A percentile compares a stretch with the other conserved stretches of the same genome.
These are phyloP conservation scores for Kuschelorhynchus macadamiae DNA, from an alignment of 2,888 invertebrate species.

Conservation along the genomic window DNA sequence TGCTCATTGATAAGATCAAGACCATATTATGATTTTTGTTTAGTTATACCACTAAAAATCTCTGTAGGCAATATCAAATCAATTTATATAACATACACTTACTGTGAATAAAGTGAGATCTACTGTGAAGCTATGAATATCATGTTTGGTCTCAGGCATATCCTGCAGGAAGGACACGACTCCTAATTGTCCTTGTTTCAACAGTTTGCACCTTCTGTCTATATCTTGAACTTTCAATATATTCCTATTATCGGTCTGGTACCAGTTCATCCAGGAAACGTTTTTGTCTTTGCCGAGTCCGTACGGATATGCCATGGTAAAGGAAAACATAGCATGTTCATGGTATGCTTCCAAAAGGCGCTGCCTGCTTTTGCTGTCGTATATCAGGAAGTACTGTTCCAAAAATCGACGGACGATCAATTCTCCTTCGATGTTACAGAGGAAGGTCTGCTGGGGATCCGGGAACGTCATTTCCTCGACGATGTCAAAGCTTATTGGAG, in stretches of 20 bases:
- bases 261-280: slow-evolving; percentile 53
- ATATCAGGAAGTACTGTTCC: slow-evolving; percentile 88
- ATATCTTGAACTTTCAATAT: slow-evolving; percentile 74
- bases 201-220: slow-evolving; percentile 75
- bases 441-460: slow-evolving; percentile 79
- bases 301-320: slow-evolving; percentile 74
- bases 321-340: slow-evolving; percentile 85
- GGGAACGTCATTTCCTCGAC: slow-evolving; percentile 79
- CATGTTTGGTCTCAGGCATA: slow-evolving; percentile 89
- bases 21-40: no score
- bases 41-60: no score
- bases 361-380: slow-evolving; percentile 85
- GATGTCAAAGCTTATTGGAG: slow-evolving; percentile 91
- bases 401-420: slow-evolving; percentile 84
- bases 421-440: slow-evolving; percentile 77
- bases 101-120: slow-evolving; percentile 87
- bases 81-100: no score
- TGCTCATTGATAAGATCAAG: no score
- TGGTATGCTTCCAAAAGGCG: slow-evolving; percentile 89
- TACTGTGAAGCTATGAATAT: slow-evolving; percentile 88
- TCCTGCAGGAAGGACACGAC: slow-evolving; percentile 87
- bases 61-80: no score
- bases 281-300: slow-evolving; percentile 67
- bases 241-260: slow-evolving; percentile 76
- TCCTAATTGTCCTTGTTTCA: slow-evolving; percentile 82